Conservation (phyloP, 2,888 invertebrate genomes). For the Melinaea menophilus region DNA sequence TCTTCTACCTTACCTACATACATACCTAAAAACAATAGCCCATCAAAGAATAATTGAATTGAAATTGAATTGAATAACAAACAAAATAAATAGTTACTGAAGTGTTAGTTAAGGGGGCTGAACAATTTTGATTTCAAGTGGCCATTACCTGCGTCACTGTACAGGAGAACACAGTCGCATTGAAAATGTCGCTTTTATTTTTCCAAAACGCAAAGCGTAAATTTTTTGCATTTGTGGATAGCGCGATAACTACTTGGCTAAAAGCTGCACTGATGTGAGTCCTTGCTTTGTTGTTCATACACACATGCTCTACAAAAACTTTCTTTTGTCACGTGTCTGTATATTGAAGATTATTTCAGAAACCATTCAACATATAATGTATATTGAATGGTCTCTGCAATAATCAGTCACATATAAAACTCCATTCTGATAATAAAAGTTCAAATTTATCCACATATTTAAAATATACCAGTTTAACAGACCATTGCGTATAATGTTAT, state of each 20-base stretch:
- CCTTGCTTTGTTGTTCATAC: conserved; percentile 67
- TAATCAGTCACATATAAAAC: neutral
- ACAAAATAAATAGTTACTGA: conserved; percentile 62
- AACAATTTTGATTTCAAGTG: conserved; percentile 70
- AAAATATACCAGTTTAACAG: neutral
- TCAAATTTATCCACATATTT: neutral
- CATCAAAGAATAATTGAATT: no score
- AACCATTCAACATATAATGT: neutral
- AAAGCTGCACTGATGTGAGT: conserved; percentile 64
- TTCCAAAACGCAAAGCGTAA: conserved; percentile 73
- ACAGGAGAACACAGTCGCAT: conserved; percentile 69
- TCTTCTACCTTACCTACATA: no score
- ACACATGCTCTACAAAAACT: conserved; percentile 63
- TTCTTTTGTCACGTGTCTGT: conserved; percentile 39
- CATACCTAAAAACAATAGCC: no score
- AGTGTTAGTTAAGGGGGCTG: conserved; percentile 55
- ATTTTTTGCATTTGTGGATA: conserved; percentile 68
- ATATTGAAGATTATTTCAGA: neutral
- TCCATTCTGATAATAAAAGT: no score
- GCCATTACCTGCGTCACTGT: conserved; percentile 70
- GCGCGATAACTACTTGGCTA: conserved; percentile 68
- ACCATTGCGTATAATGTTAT: neutral
- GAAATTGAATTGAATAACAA: no score
- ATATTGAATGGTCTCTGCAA: neutral
- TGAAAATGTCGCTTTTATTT: conserved; percentile 74